Base-by-base conservation (phyloP, 1,140 invertebrate species). In the Pseudomyrmex concolor region DNA sequence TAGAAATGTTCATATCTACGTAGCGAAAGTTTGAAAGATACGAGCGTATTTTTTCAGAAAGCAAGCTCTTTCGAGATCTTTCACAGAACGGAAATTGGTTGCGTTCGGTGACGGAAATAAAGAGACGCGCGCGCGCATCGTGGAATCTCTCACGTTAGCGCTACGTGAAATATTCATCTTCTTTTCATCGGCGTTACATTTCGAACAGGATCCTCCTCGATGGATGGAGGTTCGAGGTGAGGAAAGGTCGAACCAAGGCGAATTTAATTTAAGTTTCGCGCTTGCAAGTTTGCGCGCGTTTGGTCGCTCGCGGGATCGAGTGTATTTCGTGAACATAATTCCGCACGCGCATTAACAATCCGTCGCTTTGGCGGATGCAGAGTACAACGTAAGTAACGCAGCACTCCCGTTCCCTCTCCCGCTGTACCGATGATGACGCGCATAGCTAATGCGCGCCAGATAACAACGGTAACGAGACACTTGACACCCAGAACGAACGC, bases 401-500 rank as follows among this genome's bases (percentile, higher is more conserved):
- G 19, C n/a, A 7, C 0, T 34, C 34, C 5, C 34, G 0, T 5
- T 34, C 34, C 34, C 34, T 34, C 1, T 1, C 50, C 55, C 55
- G 19, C 59, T n/a, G 25, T 19, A 57, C 34, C n/a, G 50, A 45
- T 34, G 19, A 73, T 54, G 62, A 43, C 64, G 54, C 13, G 48
- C 70, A 59, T 13, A 19, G 76, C 76, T 78, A 78, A 67, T 67
- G 54, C 25, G 12, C 64, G 57, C 50, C 25, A 34, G 87, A 88
- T 88, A 89, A 89, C 83, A 51, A 74, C 62, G 87, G 87, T 89
- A 89, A 89, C 86, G 83, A 77, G 87, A 83, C 73, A 80, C 86
- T 80, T 67, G 84, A 80, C 86, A 67, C 73, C 10, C 54, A 50
- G 64, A 87, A 88, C 76, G 82, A 78, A 70, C 66, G 43, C 86